Base-by-base conservation (phyloP, 2,113 vertebrate species). In the Etheostoma spectabile region DNA sequence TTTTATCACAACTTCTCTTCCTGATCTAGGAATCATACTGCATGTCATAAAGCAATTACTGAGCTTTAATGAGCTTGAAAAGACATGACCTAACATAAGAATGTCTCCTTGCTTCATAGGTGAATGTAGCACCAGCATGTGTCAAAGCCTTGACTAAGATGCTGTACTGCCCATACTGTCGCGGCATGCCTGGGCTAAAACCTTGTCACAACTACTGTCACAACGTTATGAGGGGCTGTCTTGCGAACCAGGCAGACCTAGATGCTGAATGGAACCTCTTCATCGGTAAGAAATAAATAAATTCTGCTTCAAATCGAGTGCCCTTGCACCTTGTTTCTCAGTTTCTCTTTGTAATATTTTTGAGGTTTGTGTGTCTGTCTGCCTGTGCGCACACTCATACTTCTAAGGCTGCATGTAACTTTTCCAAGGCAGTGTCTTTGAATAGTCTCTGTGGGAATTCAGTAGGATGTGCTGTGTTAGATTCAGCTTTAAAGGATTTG, bases 211-310 rank as follows among this genome's bases (percentile, higher is more conserved):
- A 97, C 95, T 99, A 99, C 94, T 99, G 98, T 87, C 97, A 98
- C 88, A 99, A 99, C 21, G 97, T 99, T 55, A 97, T 99, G 97
- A 98, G 98, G 84, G 98, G 98, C 92, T 99, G 98, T 89, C 94
- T 99, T 76, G 98, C 98, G 18, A 99, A 99, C 92, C 98, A 99
- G 91, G 98, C 98, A 0, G 98, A 99, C 94, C 95, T 99, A 15
- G 98, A 99, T 88, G 96, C 97, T 1, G 98, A 99, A 89, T 99
- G 98, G 98, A 99, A 98, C 91, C 95, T 97, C 61, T 99, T 99
- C 81, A 96, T 99, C 84, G 98, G 98, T 99, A 96, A 96, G 97
- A 86, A 65, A 77, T 46, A n/a, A 57, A 51, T 30, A 33, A 6
- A 51, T 11, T 72, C 21, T 56, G 11, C 82, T 62, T 67, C 21